Conservation (phyloP, 2,888 invertebrate species). For the Athripsodes cinereus region DNA sequence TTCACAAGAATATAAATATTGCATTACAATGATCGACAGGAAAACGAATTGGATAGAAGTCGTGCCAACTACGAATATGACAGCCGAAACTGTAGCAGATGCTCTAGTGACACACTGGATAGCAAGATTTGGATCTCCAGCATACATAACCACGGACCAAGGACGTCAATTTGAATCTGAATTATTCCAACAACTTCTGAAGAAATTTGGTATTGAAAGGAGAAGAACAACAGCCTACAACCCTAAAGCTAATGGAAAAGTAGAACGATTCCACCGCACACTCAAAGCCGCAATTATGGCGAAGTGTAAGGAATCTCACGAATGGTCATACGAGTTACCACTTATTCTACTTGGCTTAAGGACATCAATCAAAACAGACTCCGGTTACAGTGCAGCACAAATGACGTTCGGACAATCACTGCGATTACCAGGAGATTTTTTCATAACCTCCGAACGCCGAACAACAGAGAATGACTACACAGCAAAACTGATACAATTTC, state of each 20-base stretch:
- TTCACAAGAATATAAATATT: not conserved
- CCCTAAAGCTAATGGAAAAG: conserved; percentile 25
- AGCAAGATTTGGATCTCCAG: conserved; percentile 31
- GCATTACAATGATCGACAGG: not conserved
- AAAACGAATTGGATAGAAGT: not conserved
- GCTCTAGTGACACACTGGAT: not conserved
- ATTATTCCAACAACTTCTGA: conserved; percentile 22
- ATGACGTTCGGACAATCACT: conserved; percentile 28
- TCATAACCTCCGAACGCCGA: not conserved
- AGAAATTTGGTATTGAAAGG: conserved; percentile 23
- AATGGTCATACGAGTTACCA: conserved; percentile 29
- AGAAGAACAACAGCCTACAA: conserved; percentile 26
- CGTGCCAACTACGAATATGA: not conserved
- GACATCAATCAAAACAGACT: conserved; percentile 24
- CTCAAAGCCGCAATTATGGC: conserved; percentile 27
- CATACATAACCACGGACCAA: conserved; percentile 26
- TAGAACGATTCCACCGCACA: conserved; percentile 29
- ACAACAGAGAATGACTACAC: not conserved
- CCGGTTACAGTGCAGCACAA: conserved; percentile 28
- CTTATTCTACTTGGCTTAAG: conserved; percentile 31
- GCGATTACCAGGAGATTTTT: conserved; percentile 30
- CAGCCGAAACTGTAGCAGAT: not conserved
- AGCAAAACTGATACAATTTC: not conserved
- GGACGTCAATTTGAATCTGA: conserved; percentile 25
- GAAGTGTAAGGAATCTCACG: not conserved